Percentiles rank a stretch among this genome's conserved stretches.
Conservation (phyloP, 1,140 invertebrate genomes). For the Sitobion miscanthi region DNA sequence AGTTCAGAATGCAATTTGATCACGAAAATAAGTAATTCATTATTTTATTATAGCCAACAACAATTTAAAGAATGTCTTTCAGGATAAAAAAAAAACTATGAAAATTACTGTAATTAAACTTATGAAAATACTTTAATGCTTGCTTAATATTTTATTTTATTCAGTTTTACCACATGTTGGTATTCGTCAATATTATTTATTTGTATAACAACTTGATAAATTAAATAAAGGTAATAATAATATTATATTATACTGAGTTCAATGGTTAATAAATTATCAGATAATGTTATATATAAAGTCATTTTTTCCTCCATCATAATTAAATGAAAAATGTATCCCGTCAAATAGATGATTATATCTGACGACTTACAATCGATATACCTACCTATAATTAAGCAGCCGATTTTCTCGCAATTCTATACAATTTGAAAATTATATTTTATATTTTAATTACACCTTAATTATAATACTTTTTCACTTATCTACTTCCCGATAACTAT, state of each 20-base stretch:
- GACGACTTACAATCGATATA: background rate
- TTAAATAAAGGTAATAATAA: conserved; percentile 4
- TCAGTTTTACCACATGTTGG: background rate
- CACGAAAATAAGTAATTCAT: background rate
- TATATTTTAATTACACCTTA: too few relatives aligned
- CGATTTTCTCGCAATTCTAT: too few relatives aligned
- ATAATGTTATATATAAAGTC: background rate
- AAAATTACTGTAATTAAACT: background rate
- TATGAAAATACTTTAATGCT: background rate
- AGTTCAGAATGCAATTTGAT: background rate
- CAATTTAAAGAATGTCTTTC: background rate
- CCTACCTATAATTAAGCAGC: background rate
- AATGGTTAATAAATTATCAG: background rate
- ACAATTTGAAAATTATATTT: too few relatives aligned
- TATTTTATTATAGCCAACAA: background rate
- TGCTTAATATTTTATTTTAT: background rate
- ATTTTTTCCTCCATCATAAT: background rate
- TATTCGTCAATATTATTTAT: background rate
- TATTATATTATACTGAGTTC: background rate
- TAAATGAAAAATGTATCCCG: background rate
- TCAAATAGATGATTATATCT: background rate
- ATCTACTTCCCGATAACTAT: too few relatives aligned
- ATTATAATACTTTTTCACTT: too few relatives aligned
- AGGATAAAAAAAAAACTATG: background rate
- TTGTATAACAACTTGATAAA: background rate